These are phyloP conservation scores for Biston stratarius DNA, from an alignment of 2,888 invertebrate genomes.

Conservation along the genomic window DNA sequence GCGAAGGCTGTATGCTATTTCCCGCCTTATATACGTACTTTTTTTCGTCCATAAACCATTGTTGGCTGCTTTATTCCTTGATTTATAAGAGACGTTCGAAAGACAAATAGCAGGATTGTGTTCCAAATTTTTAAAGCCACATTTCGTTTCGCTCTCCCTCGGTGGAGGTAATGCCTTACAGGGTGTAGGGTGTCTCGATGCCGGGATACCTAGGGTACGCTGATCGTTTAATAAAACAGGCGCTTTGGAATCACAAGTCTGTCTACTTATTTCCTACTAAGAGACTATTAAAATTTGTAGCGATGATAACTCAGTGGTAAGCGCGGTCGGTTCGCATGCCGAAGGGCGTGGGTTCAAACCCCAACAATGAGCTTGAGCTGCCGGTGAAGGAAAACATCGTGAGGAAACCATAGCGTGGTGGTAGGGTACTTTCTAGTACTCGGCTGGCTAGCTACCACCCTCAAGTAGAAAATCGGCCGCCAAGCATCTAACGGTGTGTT, in stretches of 20 bases:
- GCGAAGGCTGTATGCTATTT: slow-evolving; percentile 83
- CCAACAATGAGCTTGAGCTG: no score
- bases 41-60: slow-evolving; percentile 87
- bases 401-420: no score
- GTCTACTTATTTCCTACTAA: background rate
- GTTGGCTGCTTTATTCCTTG: slow-evolving; percentile 89
- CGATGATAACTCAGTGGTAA: no score
- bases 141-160: slow-evolving; percentile 88
- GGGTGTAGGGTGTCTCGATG: slow-evolving; percentile 66
- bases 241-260: background rate
- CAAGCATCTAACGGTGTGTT: no score
- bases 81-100: slow-evolving; percentile 91
- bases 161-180: slow-evolving; percentile 67
- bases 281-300: no score
- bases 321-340: no score
- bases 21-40: slow-evolving; percentile 84
- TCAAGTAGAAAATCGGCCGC: no score
- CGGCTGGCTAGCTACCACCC: no score
- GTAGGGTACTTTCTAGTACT: no score
- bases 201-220: slow-evolving; percentile 49
- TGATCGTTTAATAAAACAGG: slow-evolving; percentile 20
- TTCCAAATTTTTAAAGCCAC: slow-evolving; percentile 93
- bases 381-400: no score
- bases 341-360: no score
- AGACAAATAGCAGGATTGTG: slow-evolving; percentile 93